phyloP scores from a whole-genome alignment of 1,140 invertebrate species.

The Drosophila novamexicana region DNA sequence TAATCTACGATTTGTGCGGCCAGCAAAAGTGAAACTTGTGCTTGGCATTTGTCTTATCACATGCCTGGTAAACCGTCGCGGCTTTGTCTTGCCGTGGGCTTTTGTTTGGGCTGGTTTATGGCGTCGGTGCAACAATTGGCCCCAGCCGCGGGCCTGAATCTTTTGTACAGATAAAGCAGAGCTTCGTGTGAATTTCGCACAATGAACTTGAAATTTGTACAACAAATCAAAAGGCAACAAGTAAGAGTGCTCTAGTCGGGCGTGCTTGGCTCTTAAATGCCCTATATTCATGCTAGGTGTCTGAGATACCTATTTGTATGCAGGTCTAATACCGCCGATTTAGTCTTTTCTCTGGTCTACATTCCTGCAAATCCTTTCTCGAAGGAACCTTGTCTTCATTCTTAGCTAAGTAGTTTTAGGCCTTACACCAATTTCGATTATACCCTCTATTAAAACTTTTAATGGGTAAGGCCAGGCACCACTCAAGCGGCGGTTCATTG shows the following conservation, averaged over 20 bases:
- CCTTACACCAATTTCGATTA: neutral
- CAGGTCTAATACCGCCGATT: neutral
- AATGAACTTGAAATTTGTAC: conserved; percentile 66
- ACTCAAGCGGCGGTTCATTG: conserved; percentile 29
- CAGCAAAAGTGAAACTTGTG: conserved; percentile 57
- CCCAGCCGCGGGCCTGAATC: conserved; percentile 24
- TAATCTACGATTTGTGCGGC: conserved; percentile 42
- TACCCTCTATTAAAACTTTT: neutral
- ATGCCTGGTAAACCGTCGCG: conserved; percentile 27
- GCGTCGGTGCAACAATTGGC: conserved; percentile 45
- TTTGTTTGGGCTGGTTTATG: conserved; percentile 39
- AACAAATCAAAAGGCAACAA: conserved; percentile 29
- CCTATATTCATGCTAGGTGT: neutral
- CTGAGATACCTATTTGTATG: neutral
- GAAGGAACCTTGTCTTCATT: too few relatives aligned
- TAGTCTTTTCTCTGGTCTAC: too few relatives aligned
- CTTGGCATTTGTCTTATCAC: conserved; percentile 44
- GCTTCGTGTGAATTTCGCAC: conserved; percentile 61
- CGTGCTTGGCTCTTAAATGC: neutral
- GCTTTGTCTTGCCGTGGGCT: conserved; percentile 27
- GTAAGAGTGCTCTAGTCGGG: neutral
- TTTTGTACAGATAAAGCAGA: conserved; percentile 46
- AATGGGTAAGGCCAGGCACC: neutral
- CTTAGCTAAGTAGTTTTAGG: neutral
- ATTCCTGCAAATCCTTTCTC: neutral